Evolutionary conservation across 92 coral and sea anemone genomes (phyloP).

Genomic region (Palythoa caribaeorum): DNA sequence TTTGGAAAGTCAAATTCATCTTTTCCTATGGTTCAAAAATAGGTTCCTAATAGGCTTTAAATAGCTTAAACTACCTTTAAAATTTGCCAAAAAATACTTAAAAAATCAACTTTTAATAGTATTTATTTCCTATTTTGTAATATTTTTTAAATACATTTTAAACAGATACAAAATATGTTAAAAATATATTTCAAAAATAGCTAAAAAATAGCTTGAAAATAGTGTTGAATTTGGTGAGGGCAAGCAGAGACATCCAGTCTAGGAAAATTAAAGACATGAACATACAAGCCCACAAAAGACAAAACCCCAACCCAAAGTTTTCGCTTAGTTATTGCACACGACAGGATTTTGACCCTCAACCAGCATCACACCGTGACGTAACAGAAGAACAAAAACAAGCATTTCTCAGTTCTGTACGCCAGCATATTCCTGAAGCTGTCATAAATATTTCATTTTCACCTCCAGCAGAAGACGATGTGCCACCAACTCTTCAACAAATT

Average conservation of each 20-base stretch:
- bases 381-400: background rate
- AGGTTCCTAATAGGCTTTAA: too few relatives aligned
- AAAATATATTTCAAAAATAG: too few relatives aligned
- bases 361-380: constrained; percentile 2
- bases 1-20: too few relatives aligned
- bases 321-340: constrained; percentile 26
- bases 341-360: constrained; percentile 62
- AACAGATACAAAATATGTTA: too few relatives aligned
- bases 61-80: too few relatives aligned
- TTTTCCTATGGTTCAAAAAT: too few relatives aligned
- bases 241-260: constrained; percentile 48
- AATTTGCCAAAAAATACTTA: too few relatives aligned
- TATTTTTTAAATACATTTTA: too few relatives aligned
- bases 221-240: too few relatives aligned
- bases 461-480: constrained; percentile 48
- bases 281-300: constrained; percentile 50
- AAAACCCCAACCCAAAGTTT: constrained; percentile 44
- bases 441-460: constrained; percentile 25
- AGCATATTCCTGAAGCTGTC: constrained; percentile 39
- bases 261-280: constrained; percentile 57
- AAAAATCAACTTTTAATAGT: too few relatives aligned
- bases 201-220: too few relatives aligned
- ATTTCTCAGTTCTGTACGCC: background rate
- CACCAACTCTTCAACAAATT: constrained; percentile 34
- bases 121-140: too few relatives aligned